Evolutionary conservation across 2,888 invertebrate species (phyloP), one percentile per base, ranked within the genome.

Genomic region (Brenthis daphne): DNA sequence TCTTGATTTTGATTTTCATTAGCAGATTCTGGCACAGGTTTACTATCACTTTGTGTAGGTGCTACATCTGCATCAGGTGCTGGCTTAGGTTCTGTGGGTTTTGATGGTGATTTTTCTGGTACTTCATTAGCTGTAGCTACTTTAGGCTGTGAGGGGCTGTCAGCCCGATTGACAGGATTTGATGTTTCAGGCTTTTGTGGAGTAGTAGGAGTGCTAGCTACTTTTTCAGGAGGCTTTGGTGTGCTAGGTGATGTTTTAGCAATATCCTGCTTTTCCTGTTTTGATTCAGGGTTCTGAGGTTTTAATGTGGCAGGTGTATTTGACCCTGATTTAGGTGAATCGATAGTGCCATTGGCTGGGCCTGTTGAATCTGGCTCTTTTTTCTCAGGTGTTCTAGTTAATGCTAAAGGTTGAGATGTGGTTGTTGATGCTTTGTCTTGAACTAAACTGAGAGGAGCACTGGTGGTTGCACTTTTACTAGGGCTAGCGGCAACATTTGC

Each of bases 341-440:
- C 93, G 74, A 92, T 77, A 43, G 90, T 90, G 11, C 93, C 93
- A 76, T 93, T 93, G 3, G 92, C 80, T 57, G 86, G 92, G 29
- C 84, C 86, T 50, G 87, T 84, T 0, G 88, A 85, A 69, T 91
- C 92, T 4, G 89, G 82, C 60, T 92, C 92, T 71, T 89, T 91
- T 76, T 92, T 92, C 60, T 92, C 92, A 2, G 88, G 86, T n/a
- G 92, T 85, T 72, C 92, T 80, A 1, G 93, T 92, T n/a, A 93
- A 80, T 6, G 93, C 92, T 2, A 93, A 78, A 1, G 90, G 90
- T 70, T 87, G 87, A 3, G 87, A 81, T 60, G 60, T 14, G 6
- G 82, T 73, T 16, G 82, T 73, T 20, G 77, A 79, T 1, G 85
- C 84, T 76, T 92, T 92, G 55, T 92, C 92, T 60, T 88, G 88